Conservation (phyloP, 2,888 invertebrate species). For the Neria commutata region DNA sequence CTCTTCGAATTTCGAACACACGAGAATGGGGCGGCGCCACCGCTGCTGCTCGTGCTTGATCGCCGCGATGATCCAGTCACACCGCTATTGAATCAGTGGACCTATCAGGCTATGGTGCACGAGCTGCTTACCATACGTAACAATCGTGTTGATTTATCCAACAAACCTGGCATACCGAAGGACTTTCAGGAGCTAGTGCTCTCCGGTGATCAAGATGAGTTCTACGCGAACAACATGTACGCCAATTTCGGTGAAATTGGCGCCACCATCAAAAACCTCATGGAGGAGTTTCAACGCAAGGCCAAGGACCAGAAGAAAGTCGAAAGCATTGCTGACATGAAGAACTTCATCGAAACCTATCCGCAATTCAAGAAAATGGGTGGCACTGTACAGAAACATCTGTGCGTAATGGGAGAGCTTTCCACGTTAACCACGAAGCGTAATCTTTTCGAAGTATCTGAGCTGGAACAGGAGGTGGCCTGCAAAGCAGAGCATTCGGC, state of each 20-base stretch:
- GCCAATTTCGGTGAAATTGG: constrained; percentile 99
- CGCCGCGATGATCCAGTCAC: constrained; percentile 94
- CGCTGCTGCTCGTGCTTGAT: constrained; percentile 88
- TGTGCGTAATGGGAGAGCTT: constrained; percentile 94
- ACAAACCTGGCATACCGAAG: constrained; percentile 82
- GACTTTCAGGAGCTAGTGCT: constrained; percentile 93
- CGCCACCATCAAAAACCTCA: constrained; percentile 91
- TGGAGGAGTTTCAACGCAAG: constrained; percentile 97
- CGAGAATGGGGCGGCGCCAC: constrained; percentile 69
- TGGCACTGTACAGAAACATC: constrained; percentile 96
- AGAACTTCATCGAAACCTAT: constrained; percentile 96
- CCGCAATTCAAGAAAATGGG: constrained; percentile 97
- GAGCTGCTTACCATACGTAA: constrained; percentile 92
- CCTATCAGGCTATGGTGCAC: constrained; percentile 99
- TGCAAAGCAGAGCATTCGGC: constrained; percentile 84
- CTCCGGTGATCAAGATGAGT: constrained; percentile 94
- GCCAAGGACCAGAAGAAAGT: constrained; percentile 74
- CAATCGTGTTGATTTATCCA: constrained; percentile 89
- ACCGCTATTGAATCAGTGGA: constrained; percentile 96
- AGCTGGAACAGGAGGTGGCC: constrained; percentile 90
- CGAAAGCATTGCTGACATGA: constrained; percentile 99
- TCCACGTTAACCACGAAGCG: constrained; percentile 81
- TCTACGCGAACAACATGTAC: constrained; percentile 94
- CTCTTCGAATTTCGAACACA: constrained; percentile 84
- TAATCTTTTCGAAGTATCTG: constrained; percentile 87